Evolutionary conservation across 2,888 invertebrate species (phyloP), one percentile per base, ranked within the genome.

Genomic region (Lasioglossum morio): DNA sequence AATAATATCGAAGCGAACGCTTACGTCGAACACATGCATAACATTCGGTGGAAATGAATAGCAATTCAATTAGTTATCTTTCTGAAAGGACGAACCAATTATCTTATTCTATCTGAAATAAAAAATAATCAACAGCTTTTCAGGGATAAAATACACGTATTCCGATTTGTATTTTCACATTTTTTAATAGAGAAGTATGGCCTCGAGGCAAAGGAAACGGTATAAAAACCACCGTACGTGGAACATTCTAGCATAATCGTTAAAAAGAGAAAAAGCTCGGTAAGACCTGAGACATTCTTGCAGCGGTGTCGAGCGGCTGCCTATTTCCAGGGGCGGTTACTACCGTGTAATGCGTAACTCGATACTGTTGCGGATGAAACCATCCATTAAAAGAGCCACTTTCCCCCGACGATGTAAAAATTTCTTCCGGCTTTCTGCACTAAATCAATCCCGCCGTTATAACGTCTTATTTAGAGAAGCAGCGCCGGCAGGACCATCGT

Each of bases 291-390:
- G 70, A 43, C 60, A 27, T 76, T 76, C 40, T 40, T 16, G 34
- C 85, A 70, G 4, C 12, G 48, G 1, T 48, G 85, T 66, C 27
- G 12, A 30, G 5, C 2, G 46, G 77, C 53, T 86, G 86, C 86
- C 81, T 86, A 85, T 77, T 84, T 84, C 70, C 85, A 85, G 85
- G 85, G 10, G 74, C 60, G 66, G 53, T 81, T 63, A 46, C 19
- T 27, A 72, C n/a, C 73, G 76, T 76, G 63, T 30, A 63, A 63
- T 63, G 34, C 37, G 86, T 81, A 85, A 85, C 85, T 72, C 75
- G 85, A 86, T 86, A 85, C 75, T 10, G 37, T 86, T 81, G 85
- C 77, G 46, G 30, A 23, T n/a, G 43, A 30, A 66, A 73, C 60
- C 70, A 48, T 72, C 72, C 77, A 72, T 77, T 85, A 77, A 77